phyloP scores from a whole-genome alignment of 2,113 vertebrate species.

The Datnioides undecimradiatus region DNA sequence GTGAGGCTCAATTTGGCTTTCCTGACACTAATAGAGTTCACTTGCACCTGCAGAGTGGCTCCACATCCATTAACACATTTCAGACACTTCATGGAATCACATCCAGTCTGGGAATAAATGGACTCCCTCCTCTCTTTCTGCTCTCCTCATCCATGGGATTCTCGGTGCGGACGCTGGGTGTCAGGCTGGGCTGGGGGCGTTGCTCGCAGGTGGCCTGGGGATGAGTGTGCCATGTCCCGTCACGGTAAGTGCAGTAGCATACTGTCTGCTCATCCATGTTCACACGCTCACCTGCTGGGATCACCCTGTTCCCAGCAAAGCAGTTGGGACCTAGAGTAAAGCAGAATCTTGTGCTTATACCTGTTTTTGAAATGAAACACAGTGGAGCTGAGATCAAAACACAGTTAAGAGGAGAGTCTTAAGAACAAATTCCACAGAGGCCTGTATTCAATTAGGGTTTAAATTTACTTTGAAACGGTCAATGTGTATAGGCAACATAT shows the following conservation, averaged over 20 bases:
- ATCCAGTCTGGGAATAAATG: constrained; percentile 69
- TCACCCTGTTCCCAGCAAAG: constrained; percentile 82
- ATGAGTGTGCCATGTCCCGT: constrained; percentile 82
- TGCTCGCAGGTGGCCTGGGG: constrained; percentile 72
- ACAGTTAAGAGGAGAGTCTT: no score
- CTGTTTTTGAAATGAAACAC: no score
- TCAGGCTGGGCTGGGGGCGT: constrained; percentile 51
- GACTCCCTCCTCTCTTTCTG: constrained; percentile 37
- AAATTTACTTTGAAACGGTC: not conserved
- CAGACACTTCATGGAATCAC: constrained; percentile 76
- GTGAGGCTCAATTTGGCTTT: not conserved
- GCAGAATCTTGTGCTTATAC: no score
- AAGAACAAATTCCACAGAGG: no score
- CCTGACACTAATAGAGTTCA: not conserved
- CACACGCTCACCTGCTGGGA: constrained; percentile 82
- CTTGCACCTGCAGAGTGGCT: not conserved
- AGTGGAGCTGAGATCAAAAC: no score
- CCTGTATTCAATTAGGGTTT: no score
- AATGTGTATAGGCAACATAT: not conserved
- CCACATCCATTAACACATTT: not conserved
- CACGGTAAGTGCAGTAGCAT: constrained; percentile 81
- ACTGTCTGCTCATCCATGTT: constrained; percentile 78
- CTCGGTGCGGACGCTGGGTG: constrained; percentile 16
- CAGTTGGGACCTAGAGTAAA: constrained; percentile 84
- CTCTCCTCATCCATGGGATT: constrained; percentile 44